Base-by-base conservation (phyloP, 1,140 invertebrate species). In the Tachypleus tridentatus region DNA sequence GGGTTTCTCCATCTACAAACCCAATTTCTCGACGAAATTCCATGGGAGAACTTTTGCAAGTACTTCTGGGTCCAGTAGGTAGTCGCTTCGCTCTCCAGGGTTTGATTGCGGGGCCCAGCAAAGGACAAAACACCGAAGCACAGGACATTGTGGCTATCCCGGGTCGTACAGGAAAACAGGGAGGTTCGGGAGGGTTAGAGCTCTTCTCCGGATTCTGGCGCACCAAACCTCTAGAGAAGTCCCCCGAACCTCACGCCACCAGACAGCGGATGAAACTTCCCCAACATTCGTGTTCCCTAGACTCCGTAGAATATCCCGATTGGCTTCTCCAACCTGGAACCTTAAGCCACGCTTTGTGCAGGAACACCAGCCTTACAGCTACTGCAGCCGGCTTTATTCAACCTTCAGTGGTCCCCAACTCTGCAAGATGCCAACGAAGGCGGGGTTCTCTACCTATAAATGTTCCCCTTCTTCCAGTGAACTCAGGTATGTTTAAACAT, bases 171-270 rank as follows among this genome's bases (percentile, higher is more conserved):
- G 29, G 29, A 29, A 29, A 29, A 29, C 29, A 29, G 29, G 29
- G 29, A n/a, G 67, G 64, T 52, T 70, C 69, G 11, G 69, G 67
- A 60, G 66, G 67, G 47, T 51, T 70, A 57, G 69, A 70, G 64
- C 62, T 70, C 61, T 54, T 70, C 5, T 64, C 61, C 61, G 69
- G 69, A 48, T 56, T 70, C 11, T 70, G 69, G 69, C 66, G 5
- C 60, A 62, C 29, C 29, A 29, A 29, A 54, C 53, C 53, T 54
- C n/a, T 7, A 3, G 53, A 8, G 53, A 54, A 54, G n/a, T 7
- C 53, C 7, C 53, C n/a, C 29, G 29, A 29, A 29, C 29, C 29
- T 29, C 29, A 29, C 29, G 29, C 29, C 29, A 29, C 29, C 29
- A 29, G 29, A 29, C 29, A 29, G 29, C 7, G n/a, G n/a, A n/a